Percentiles rank a stretch among this genome's conserved stretches.
Evolutionary conservation across 2,113 vertebrate species (phyloP).

Genomic region (Cisticola juncidis): DNA sequence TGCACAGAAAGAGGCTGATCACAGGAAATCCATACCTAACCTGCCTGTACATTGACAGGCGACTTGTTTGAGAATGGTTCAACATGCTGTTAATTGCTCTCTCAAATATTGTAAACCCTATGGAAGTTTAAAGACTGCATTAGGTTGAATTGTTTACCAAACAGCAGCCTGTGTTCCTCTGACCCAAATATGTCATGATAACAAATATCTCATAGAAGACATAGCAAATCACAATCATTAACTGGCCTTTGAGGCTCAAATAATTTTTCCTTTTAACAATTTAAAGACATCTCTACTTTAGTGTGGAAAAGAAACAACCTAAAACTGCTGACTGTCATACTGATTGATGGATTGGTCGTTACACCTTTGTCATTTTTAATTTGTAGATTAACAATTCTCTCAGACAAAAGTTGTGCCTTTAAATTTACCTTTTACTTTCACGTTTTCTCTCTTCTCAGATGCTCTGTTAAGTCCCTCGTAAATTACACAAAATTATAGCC

Average conservation of each 20-base stretch:
- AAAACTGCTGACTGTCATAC: conserved; percentile 30
- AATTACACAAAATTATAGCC: conserved; percentile 23
- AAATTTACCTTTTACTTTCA: background rate
- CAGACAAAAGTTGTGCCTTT: background rate
- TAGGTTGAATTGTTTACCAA: conserved; percentile 36
- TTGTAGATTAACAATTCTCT: background rate
- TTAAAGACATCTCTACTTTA: background rate
- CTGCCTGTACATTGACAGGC: background rate
- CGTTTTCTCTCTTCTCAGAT: background rate
- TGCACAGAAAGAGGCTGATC: background rate
- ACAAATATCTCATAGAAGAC: conserved; percentile 19
- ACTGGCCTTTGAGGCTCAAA: background rate
- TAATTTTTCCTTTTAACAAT: conserved; percentile 28
- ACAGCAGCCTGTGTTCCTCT: conserved; percentile 43
- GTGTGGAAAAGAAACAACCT: background rate
- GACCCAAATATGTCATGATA: conserved; percentile 66
- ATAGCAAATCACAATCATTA: conserved; percentile 65
- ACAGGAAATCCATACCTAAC: background rate
- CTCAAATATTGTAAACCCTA: background rate
- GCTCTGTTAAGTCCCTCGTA: background rate
- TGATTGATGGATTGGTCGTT: background rate
- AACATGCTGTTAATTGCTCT: background rate
- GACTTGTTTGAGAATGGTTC: background rate
- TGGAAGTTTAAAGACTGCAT: conserved; percentile 15
- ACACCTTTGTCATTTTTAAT: conserved; percentile 12